A percentile compares a stretch with the other conserved stretches of the same genome.
phyloP scores from a whole-genome alignment of 1,140 invertebrate genomes.

The Zophobas atratus region DNA sequence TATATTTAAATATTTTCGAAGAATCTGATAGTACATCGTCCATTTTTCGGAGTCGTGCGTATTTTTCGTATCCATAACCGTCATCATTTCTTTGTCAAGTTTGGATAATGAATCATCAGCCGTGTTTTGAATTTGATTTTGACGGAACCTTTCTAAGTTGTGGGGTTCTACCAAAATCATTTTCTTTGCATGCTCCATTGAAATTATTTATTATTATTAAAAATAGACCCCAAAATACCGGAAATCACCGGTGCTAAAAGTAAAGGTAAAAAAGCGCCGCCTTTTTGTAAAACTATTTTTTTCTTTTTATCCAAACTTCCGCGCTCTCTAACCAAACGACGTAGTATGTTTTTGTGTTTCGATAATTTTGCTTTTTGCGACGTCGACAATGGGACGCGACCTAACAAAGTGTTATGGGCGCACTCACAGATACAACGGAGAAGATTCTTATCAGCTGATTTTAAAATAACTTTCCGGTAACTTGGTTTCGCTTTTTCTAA shows the following conservation, averaged over 20 bases:
- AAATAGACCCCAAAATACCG: not conserved
- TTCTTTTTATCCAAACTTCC: constrained; percentile 8
- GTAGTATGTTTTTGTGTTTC: constrained; percentile 5
- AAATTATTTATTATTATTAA: constrained; percentile 3
- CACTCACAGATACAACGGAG: not conserved
- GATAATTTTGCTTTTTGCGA: constrained; percentile 15
- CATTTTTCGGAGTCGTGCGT: not conserved
- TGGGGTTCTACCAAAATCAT: not conserved
- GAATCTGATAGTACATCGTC: no score
- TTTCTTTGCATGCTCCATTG: not conserved
- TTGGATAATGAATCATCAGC: no score
- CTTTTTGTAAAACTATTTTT: constrained; percentile 26
- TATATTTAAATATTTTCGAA: no score
- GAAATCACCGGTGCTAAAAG: constrained; percentile 12
- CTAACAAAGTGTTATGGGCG: no score
- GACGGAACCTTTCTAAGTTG: not conserved
- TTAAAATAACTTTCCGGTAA: no score
- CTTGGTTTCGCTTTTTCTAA: not conserved
- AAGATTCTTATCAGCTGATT: not conserved
- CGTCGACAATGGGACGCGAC: constrained; percentile 41
- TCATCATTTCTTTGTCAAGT: not conserved
- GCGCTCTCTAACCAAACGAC: not conserved
- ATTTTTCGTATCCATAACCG: not conserved
- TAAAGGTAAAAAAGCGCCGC: constrained; percentile 37
- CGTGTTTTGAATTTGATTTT: no score